These are phyloP conservation scores for Neodiprion pinetum DNA, from an alignment of 1,140 invertebrate genomes.

Conservation along the genomic window DNA sequence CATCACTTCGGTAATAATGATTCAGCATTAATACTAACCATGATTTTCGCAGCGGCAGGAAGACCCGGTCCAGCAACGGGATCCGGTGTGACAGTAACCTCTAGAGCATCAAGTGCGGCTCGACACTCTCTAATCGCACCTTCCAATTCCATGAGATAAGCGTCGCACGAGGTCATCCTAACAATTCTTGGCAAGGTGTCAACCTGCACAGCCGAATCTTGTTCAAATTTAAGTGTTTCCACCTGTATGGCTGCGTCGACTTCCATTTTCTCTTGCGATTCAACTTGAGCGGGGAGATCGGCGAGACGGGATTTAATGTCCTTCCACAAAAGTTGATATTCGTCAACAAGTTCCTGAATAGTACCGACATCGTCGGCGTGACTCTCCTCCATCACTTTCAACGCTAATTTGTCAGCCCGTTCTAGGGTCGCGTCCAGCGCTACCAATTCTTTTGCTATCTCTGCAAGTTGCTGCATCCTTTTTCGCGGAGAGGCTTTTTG, in stretches of 20 bases:
- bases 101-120: slow-evolving; percentile 64
- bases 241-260: slow-evolving; percentile 72
- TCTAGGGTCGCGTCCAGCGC: slow-evolving; percentile 62
- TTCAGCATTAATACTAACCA: slow-evolving; percentile 53
- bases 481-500: slow-evolving; percentile 51
- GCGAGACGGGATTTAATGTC: slow-evolving; percentile 66
- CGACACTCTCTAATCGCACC: slow-evolving; percentile 71
- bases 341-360: slow-evolving; percentile 71
- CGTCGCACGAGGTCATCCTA: slow-evolving; percentile 79
- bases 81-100: slow-evolving; percentile 63
- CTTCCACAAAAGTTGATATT: slow-evolving; percentile 72
- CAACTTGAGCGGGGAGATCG: slow-evolving; percentile 59
- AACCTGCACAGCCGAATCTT: slow-evolving; percentile 79
- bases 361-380: slow-evolving; percentile 62
- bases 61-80: slow-evolving; percentile 64
- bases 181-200: slow-evolving; percentile 72
- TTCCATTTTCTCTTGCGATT: slow-evolving; percentile 52
- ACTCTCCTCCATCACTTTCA: slow-evolving; percentile 66
- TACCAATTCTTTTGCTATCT: slow-evolving; percentile 67
- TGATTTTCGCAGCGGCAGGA: slow-evolving; percentile 61
- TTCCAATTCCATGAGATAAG: slow-evolving; percentile 76
- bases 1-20: slow-evolving; percentile 5
- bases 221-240: slow-evolving; percentile 77
- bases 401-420: slow-evolving; percentile 66
- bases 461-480: slow-evolving; percentile 58